Conservation (phyloP, 2,797 vertebrate species). For the Phalloptychus januarius region DNA sequence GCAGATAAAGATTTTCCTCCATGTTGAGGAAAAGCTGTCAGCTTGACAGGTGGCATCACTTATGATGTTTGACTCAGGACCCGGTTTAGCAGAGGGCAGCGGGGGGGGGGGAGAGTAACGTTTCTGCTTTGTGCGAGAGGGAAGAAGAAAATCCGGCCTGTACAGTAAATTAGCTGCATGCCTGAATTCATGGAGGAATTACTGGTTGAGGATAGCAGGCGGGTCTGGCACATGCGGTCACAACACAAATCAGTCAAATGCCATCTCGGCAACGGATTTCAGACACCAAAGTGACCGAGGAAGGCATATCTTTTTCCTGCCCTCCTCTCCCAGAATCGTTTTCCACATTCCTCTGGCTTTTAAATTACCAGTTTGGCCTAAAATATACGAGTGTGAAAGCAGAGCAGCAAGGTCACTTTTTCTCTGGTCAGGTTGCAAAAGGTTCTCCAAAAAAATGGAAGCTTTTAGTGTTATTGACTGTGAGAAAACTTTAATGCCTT, state of each 20-base stretch:
- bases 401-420: conserved; percentile 39
- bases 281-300: conserved; percentile 77
- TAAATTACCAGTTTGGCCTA: conserved; percentile 82
- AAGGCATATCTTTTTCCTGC: conserved; percentile 78
- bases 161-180: conserved; percentile 71
- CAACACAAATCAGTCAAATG: conserved; percentile 79
- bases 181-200: conserved; percentile 73
- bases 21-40: conserved; percentile 55
- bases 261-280: conserved; percentile 68
- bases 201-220: conserved; percentile 75
- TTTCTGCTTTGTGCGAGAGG: conserved; percentile 45
- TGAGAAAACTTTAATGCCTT: conserved; percentile 42
- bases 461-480: conserved; percentile 55
- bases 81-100: conserved; percentile 19
- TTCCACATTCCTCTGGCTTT: conserved; percentile 83
- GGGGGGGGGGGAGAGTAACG: conserved; percentile 15
- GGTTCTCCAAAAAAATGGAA: conserved; percentile 25
- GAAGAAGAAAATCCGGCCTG: conserved; percentile 37
- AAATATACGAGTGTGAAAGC: conserved; percentile 70
- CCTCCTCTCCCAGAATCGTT: conserved; percentile 82
- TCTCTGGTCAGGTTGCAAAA: conserved; percentile 46
- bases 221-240: conserved; percentile 75
- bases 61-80: conserved; percentile 33
- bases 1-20: conserved; percentile 55
- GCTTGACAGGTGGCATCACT: conserved; percentile 73